phyloP scores from a whole-genome alignment of 2,888 invertebrate species.

The Aplocera efformata region DNA sequence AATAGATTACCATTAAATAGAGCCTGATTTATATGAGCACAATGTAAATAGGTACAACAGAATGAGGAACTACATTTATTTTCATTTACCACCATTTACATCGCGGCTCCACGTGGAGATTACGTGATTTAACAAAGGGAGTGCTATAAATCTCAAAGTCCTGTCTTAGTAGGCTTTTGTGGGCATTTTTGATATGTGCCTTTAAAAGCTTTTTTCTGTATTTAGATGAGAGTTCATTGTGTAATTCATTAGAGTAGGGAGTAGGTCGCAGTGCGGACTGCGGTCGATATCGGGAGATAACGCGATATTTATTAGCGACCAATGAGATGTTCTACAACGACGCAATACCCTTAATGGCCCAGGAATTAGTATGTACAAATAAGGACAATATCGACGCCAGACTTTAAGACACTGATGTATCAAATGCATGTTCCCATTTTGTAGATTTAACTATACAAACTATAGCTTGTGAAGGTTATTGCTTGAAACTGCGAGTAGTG shows the following conservation, averaged over 20 bases:
- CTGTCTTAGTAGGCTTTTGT: conserved; percentile 81
- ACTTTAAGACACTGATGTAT: background rate
- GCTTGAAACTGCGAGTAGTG: no score
- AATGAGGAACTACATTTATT: conserved; percentile 80
- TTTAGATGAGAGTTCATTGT: conserved; percentile 81
- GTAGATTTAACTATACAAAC: background rate
- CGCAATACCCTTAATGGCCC: conserved; percentile 64
- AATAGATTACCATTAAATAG: conserved; percentile 74
- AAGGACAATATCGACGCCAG: conserved; percentile 23
- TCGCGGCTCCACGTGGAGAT: conserved; percentile 78
- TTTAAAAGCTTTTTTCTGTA: conserved; percentile 81
- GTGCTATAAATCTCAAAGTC: conserved; percentile 74
- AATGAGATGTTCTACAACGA: conserved; percentile 69
- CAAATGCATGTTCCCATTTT: no score
- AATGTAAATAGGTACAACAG: conserved; percentile 75
- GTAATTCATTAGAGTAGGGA: conserved; percentile 79
- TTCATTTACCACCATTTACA: conserved; percentile 79
- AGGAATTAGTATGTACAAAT: conserved; percentile 70
- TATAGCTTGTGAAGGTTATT: no score
- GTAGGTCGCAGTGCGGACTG: conserved; percentile 67
- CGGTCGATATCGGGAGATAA: conserved; percentile 77
- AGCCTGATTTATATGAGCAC: conserved; percentile 67
- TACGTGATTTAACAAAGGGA: conserved; percentile 80
- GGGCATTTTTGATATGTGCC: conserved; percentile 81
- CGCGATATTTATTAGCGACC: conserved; percentile 69